Conservation (phyloP, 2,888 invertebrate genomes). For the Tenthredo distinguenda region DNA sequence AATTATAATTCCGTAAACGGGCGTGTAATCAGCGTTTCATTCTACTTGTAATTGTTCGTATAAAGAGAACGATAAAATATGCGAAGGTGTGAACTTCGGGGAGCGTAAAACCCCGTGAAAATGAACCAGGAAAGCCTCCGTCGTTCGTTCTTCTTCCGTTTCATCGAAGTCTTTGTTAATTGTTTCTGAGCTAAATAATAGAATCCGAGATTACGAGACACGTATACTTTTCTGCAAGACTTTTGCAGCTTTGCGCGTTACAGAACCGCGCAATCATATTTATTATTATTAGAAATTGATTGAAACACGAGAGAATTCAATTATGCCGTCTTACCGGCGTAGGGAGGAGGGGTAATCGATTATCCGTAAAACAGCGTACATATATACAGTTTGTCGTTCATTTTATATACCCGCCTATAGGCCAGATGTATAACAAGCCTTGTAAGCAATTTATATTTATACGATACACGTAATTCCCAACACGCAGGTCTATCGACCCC, state of each 20-base stretch:
- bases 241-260: not conserved
- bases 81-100: not conserved
- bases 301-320: slow-evolving; percentile 1
- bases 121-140: not conserved
- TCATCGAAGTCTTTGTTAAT: not conserved
- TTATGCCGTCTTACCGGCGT: not conserved
- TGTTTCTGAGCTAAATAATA: not conserved
- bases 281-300: slow-evolving; percentile 10
- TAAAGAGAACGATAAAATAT: not conserved
- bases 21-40: not conserved
- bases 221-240: not conserved
- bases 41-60: not conserved
- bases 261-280: not conserved
- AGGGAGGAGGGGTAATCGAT: not conserved
- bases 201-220: not conserved
- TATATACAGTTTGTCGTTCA: not conserved
- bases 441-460: not conserved
- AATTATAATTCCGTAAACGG: not conserved
- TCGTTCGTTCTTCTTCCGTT: not conserved
- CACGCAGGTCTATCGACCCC: not conserved
- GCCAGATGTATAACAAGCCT: not conserved
- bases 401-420: not conserved
- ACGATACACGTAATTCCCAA: not conserved
- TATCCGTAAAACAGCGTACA: not conserved
- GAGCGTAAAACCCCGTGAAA: not conserved